phyloP scores from a whole-genome alignment of 1,140 invertebrate genomes.

The Mya arenaria region DNA sequence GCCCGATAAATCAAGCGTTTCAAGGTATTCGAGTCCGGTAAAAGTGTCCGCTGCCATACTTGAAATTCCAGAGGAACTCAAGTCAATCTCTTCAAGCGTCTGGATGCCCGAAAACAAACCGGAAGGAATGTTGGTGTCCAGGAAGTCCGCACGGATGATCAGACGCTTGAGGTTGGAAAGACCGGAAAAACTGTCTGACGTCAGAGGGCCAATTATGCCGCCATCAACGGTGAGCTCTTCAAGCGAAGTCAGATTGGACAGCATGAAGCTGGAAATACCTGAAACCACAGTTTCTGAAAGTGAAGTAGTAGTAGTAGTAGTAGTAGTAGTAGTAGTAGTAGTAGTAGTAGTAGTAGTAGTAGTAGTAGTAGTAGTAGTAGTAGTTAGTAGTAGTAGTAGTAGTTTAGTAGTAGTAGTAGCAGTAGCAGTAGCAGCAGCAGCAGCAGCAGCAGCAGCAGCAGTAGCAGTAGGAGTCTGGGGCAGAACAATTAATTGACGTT shows the following conservation, averaged over 20 bases:
- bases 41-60: background rate
- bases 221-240: slow-evolving; percentile 1
- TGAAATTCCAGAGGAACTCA: background rate
- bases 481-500: too few relatives aligned
- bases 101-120: slow-evolving; percentile 1
- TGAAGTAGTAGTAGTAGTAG: too few relatives aligned
- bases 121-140: background rate
- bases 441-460: too few relatives aligned
- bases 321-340: too few relatives aligned
- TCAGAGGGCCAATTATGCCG: background rate
- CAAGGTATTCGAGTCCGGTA: background rate
- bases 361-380: too few relatives aligned
- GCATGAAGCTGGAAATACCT: background rate
- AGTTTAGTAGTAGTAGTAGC: too few relatives aligned
- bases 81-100: background rate
- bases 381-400: too few relatives aligned
- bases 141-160: slow-evolving; percentile 1
- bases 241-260: slow-evolving; percentile 1
- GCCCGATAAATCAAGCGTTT: slow-evolving; percentile 5
- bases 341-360: too few relatives aligned
- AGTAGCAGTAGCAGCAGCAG: too few relatives aligned
- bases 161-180: background rate
- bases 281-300: background rate
- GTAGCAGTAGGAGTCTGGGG: too few relatives aligned
- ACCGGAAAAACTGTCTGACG: background rate